Conservation (phyloP, 2,888 invertebrate genomes). For the Trisateles emortualis region DNA sequence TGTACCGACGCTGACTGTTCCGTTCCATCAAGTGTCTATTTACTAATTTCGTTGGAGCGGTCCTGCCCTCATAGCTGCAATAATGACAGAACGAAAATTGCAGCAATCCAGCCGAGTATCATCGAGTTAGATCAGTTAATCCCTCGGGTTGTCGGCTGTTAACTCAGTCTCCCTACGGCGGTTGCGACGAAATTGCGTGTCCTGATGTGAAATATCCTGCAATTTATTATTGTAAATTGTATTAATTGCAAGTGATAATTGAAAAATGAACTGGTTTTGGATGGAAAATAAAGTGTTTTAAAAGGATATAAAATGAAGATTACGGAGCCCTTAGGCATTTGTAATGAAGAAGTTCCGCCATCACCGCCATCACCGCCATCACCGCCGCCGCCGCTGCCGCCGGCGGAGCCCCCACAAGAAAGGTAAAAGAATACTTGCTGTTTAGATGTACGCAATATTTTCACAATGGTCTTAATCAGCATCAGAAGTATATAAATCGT, state of each 20-base stretch:
- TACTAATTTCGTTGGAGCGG: constrained; percentile 75
- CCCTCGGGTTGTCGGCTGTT: constrained; percentile 57
- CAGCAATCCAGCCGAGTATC: constrained; percentile 74
- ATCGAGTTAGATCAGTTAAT: constrained; percentile 76
- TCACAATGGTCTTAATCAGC: no score
- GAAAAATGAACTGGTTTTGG: constrained; percentile 12
- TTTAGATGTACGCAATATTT: no score
- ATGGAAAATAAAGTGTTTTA: constrained; percentile 23
- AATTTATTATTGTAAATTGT: constrained; percentile 20
- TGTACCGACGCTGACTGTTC: constrained; percentile 36
- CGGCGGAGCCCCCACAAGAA: no score
- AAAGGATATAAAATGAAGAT: constrained; percentile 69
- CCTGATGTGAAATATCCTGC: constrained; percentile 26
- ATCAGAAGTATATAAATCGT: no score
- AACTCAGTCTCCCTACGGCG: constrained; percentile 59
- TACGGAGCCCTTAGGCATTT: constrained; percentile 59
- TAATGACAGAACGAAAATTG: constrained; percentile 78
- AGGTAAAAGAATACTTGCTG: no score
- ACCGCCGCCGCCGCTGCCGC: constrained; percentile 24
- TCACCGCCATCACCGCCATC: constrained; percentile 12
- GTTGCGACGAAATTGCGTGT: constrained; percentile 57
- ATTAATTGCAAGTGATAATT: constrained; percentile 12
- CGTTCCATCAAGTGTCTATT: constrained; percentile 63
- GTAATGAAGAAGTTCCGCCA: constrained; percentile 46
- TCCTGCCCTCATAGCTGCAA: constrained; percentile 76